A percentile compares a stretch with the other conserved stretches of the same genome.
phyloP scores from a whole-genome alignment of 2,797 vertebrate species.

The Sphaeramia orbicularis region DNA sequence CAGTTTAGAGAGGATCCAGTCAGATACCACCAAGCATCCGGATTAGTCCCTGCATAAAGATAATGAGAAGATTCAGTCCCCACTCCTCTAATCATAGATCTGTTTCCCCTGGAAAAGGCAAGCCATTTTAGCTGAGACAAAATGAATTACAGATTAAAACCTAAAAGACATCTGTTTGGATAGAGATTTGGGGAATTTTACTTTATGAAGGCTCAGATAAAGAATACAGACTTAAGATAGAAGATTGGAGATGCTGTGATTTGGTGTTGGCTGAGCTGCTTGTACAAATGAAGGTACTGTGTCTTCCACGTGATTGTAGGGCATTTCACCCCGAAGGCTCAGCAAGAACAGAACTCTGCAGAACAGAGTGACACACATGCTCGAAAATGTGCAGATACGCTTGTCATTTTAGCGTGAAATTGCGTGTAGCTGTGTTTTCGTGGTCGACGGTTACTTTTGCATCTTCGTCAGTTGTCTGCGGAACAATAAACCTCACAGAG shows the following conservation, averaged over 20 bases:
- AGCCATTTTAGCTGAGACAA: slow-evolving; percentile 49
- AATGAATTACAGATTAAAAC: slow-evolving; percentile 77
- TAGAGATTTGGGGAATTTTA: slow-evolving; percentile 62
- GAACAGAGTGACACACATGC: slow-evolving; percentile 39
- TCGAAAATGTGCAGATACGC: slow-evolving; percentile 25
- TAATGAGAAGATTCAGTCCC: slow-evolving; percentile 77
- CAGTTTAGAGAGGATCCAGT: slow-evolving; percentile 66
- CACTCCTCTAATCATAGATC: slow-evolving; percentile 74
- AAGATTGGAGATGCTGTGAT: slow-evolving; percentile 54
- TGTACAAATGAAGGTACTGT: neutral
- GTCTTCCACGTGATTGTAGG: slow-evolving; percentile 9
- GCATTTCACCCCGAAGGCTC: neutral
- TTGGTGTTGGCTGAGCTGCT: slow-evolving; percentile 30
- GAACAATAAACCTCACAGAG: slow-evolving; percentile 58
- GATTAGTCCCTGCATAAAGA: slow-evolving; percentile 78
- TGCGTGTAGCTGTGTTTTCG: slow-evolving; percentile 31
- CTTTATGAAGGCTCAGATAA: slow-evolving; percentile 42
- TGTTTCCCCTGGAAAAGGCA: slow-evolving; percentile 68
- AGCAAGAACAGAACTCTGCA: slow-evolving; percentile 26
- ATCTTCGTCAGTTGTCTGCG: slow-evolving; percentile 59
- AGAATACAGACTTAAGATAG: slow-evolving; percentile 54
- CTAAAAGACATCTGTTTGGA: slow-evolving; percentile 67
- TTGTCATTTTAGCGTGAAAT: slow-evolving; percentile 44
- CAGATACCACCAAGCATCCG: slow-evolving; percentile 64
- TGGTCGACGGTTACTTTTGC: slow-evolving; percentile 35